A percentile compares a stretch with the other conserved stretches of the same genome.
phyloP scores from a whole-genome alignment of 2,888 invertebrate genomes.

The Drosophila anomelani region DNA sequence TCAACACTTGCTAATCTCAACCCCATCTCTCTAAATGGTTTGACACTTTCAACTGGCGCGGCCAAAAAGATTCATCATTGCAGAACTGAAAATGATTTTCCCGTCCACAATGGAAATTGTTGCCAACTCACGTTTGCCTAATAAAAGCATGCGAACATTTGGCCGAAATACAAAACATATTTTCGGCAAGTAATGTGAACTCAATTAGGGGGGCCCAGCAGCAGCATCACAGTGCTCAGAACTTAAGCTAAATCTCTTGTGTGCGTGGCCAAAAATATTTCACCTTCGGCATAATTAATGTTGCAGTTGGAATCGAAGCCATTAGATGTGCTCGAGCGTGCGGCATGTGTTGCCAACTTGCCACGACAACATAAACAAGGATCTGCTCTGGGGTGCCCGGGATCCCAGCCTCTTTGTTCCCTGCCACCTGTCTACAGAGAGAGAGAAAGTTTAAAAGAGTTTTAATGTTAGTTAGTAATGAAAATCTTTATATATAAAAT shows the following conservation, averaged over 20 bases:
- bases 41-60: constrained; percentile 63
- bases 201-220: constrained; percentile 63
- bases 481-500: too few species aligned
- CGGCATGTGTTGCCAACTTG: constrained; percentile 44
- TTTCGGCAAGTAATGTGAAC: constrained; percentile 77
- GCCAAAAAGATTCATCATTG: constrained; percentile 37
- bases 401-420: constrained; percentile 5
- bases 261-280: constrained; percentile 43
- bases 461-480: not conserved
- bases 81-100: constrained; percentile 29
- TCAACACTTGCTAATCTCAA: constrained; percentile 56
- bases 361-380: constrained; percentile 35
- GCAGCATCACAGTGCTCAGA: constrained; percentile 1
- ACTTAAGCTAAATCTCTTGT: constrained; percentile 27
- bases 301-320: constrained; percentile 33
- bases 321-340: constrained; percentile 38
- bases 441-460: not conserved
- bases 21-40: constrained; percentile 52
- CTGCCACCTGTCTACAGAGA: constrained; percentile 23
- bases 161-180: constrained; percentile 65
- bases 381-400: not conserved
- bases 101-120: constrained; percentile 42
- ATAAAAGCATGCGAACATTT: constrained; percentile 63
- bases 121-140: constrained; percentile 78
- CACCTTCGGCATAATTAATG: constrained; percentile 43